These are phyloP conservation scores for Dorcus parallelipipedus DNA, from an alignment of 2,888 invertebrate species.

Conservation along the genomic window DNA sequence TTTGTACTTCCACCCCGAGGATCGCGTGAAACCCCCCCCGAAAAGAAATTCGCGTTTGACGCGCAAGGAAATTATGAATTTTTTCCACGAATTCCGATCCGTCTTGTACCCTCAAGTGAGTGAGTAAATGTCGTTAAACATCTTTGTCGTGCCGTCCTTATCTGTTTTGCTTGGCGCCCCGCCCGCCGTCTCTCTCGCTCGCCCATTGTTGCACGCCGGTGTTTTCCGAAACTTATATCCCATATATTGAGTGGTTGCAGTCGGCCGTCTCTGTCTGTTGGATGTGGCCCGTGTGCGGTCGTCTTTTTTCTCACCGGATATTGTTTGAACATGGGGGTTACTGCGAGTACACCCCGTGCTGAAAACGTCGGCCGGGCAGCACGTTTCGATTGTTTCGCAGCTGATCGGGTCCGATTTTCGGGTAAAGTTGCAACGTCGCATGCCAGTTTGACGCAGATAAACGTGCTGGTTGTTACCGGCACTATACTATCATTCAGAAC, in stretches of 20 bases:
- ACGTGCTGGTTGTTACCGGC: too few species aligned
- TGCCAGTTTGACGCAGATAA: too few species aligned
- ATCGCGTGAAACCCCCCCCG: too few species aligned
- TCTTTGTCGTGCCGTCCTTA: slow-evolving; percentile 6
- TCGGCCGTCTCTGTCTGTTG: background rate
- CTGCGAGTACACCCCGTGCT: slow-evolving; percentile 17
- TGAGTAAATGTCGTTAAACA: slow-evolving; percentile 12
- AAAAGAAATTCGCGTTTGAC: too few species aligned
- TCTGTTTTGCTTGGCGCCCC: background rate
- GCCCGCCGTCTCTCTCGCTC: slow-evolving; percentile 8
- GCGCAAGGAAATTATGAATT: too few species aligned
- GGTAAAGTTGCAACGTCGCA: too few species aligned
- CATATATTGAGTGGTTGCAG: slow-evolving; percentile 4
- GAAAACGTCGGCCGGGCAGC: slow-evolving; percentile 14
- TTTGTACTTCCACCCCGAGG: too few species aligned
- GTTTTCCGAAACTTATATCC: slow-evolving; percentile 15
- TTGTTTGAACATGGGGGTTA: slow-evolving; percentile 27
- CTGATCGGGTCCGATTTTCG: too few species aligned
- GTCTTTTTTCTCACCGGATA: slow-evolving; percentile 26
- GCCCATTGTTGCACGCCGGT: slow-evolving; percentile 8
- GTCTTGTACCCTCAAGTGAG: background rate
- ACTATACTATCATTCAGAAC: too few species aligned
- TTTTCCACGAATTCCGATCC: too few species aligned
- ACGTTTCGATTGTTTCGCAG: background rate
- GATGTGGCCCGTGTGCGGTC: background rate